phyloP scores from a whole-genome alignment of 2,113 vertebrate species.

The Argyrosomus japonicus region DNA sequence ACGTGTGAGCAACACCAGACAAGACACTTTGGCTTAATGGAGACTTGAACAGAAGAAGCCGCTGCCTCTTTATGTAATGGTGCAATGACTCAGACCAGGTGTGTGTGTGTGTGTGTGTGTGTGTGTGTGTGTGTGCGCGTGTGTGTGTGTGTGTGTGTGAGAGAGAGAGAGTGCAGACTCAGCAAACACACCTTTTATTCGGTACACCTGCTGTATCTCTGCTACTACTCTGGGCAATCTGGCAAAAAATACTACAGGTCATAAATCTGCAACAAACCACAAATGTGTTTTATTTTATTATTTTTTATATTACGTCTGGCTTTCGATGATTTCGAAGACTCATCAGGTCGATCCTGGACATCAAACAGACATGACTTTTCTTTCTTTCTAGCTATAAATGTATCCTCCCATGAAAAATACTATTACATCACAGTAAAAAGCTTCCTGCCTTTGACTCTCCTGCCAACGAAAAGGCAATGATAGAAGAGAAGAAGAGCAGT shows the following conservation, averaged over 20 bases:
- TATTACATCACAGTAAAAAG: constrained; percentile 42
- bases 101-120: constrained; percentile 4
- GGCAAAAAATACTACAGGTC: neutral
- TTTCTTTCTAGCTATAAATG: constrained; percentile 13
- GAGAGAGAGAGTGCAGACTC: neutral
- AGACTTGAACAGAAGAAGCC: constrained; percentile 22
- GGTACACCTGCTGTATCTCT: constrained; percentile 4
- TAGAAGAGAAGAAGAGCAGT: neutral
- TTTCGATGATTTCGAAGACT: constrained; percentile 1
- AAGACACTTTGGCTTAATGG: constrained; percentile 41
- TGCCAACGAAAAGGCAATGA: neutral
- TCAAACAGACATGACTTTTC: constrained; percentile 1
- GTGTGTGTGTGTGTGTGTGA: no score
- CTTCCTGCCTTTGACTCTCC: constrained; percentile 28
- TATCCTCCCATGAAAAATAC: constrained; percentile 12
- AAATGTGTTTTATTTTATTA: constrained; percentile 17
- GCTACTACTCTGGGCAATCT: neutral
- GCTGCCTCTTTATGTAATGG: neutral
- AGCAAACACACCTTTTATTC: constrained; percentile 2
- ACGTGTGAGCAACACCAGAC: constrained; percentile 36
- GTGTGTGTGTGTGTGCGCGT: no score
- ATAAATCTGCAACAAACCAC: constrained; percentile 28
- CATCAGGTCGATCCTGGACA: constrained; percentile 3
- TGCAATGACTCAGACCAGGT: constrained; percentile 20
- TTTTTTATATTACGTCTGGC: constrained; percentile 1